These are phyloP conservation scores for Apodemia hepburni DNA, from an alignment of 2,888 invertebrate genomes.

Conservation along the genomic window DNA sequence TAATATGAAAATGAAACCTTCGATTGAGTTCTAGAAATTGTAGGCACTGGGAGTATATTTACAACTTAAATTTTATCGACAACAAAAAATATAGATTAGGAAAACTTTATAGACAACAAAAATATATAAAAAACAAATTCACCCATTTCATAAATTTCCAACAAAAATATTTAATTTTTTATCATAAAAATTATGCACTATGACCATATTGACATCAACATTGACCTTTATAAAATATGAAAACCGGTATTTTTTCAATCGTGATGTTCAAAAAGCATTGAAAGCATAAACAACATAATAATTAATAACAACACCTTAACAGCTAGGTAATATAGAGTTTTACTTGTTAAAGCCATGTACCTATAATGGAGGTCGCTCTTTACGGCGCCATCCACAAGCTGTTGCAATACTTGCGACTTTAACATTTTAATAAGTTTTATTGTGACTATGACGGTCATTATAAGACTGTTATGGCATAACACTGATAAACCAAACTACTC, in stretches of 20 bases:
- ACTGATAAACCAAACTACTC: no score
- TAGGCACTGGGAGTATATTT: no score
- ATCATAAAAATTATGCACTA: neutral
- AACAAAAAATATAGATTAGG: no score
- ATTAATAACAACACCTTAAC: neutral
- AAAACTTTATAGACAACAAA: no score
- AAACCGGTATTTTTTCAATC: neutral
- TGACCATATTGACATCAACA: neutral
- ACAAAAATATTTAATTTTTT: neutral
- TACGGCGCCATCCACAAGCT: neutral
- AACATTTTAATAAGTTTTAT: neutral
- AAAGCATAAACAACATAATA: neutral
- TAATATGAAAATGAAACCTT: neutral
- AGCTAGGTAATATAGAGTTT: neutral
- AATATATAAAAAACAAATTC: no score
- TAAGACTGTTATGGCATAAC: neutral
- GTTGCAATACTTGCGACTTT: neutral
- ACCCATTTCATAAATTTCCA: neutral
- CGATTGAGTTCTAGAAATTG: neutral
- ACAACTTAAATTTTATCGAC: no score
- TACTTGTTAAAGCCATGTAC: neutral
- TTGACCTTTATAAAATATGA: conserved; percentile 4
- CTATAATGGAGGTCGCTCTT: neutral
- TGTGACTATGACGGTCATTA: neutral
- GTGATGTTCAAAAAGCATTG: neutral